A percentile compares a stretch with the other conserved stretches of the same genome.
Conservation (phyloP, 2,797 vertebrate genomes). For the Lepus townsendii region DNA sequence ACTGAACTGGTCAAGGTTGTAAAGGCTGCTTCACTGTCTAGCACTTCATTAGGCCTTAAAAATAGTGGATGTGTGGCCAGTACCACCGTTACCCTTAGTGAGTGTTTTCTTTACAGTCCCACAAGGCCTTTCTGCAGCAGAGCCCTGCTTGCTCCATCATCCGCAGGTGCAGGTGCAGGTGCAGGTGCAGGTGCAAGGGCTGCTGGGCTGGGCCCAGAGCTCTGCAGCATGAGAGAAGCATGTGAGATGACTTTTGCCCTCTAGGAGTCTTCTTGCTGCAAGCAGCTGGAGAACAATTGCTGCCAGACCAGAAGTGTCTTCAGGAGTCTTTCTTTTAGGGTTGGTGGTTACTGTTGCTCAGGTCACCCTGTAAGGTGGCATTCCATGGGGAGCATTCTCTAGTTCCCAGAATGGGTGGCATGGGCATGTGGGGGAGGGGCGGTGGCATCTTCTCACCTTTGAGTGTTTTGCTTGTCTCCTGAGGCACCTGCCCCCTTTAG, state of each 20-base stretch:
- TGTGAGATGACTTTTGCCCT: constrained; percentile 45
- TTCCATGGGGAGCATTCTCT: background rate
- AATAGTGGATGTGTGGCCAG: constrained; percentile 18
- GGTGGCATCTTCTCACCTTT: constrained; percentile 17
- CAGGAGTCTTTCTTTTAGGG: background rate
- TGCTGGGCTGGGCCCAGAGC: background rate
- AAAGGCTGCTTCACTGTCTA: background rate
- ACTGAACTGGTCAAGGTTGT: background rate
- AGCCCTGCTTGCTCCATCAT: background rate
- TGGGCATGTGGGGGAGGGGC: constrained; percentile 24
- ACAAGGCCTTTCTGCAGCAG: background rate
- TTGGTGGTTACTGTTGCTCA: background rate
- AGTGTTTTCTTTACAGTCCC: constrained; percentile 31
- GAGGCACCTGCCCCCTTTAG: background rate
- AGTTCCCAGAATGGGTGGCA: background rate
- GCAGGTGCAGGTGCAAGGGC: background rate
- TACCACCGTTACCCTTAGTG: constrained; percentile 10
- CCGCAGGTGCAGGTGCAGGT: background rate
- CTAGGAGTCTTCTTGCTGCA: constrained; percentile 7
- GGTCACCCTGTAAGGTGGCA: constrained; percentile 16
- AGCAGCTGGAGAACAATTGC: constrained; percentile 56
- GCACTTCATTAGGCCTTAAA: constrained; percentile 28
- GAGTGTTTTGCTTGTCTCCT: background rate
- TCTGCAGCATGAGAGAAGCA: background rate
- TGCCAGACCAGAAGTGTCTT: constrained; percentile 54